These are phyloP conservation scores for Rhorus exstirpatorius DNA, from an alignment of 2,888 invertebrate species.

Conservation along the genomic window DNA sequence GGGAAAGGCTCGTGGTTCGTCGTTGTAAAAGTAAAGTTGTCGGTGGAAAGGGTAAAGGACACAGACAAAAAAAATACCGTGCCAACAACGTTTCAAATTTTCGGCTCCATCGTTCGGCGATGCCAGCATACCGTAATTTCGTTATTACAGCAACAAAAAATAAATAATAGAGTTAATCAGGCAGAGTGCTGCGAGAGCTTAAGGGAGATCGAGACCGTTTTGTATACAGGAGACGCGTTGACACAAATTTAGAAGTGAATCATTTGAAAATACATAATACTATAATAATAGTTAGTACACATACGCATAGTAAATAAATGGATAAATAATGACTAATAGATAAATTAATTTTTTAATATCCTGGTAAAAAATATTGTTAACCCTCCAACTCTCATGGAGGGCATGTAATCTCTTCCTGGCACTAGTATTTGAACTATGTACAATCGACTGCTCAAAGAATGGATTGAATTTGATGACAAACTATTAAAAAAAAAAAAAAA, in stretches of 20 bases:
- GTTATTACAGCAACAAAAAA: slow-evolving; percentile 48
- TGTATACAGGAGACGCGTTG: background rate
- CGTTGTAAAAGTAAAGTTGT: slow-evolving; percentile 65
- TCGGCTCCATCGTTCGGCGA: slow-evolving; percentile 20
- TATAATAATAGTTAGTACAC: background rate
- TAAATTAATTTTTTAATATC: slow-evolving; percentile 26
- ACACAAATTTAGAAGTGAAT: slow-evolving; percentile 14
- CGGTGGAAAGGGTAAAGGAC: slow-evolving; percentile 31
- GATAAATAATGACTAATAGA: background rate
- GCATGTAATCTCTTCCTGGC: no score
- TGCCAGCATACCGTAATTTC: slow-evolving; percentile 40
- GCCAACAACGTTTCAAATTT: slow-evolving; percentile 52
- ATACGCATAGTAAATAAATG: background rate
- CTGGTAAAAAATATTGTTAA: background rate
- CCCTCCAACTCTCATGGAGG: no score
- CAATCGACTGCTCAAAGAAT: no score
- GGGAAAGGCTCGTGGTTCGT: slow-evolving; percentile 26
- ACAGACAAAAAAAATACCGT: slow-evolving; percentile 10
- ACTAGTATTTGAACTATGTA: no score
- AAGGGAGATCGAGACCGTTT: slow-evolving; percentile 37
- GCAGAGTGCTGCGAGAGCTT: slow-evolving; percentile 21
- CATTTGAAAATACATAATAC: background rate
- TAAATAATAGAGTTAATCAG: slow-evolving; percentile 41
- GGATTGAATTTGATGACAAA: no score
- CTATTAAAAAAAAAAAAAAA: no score